Evolutionary conservation across 2,797 vertebrate genomes (phyloP).

Genomic region (Nyctibius grandis): DNA sequence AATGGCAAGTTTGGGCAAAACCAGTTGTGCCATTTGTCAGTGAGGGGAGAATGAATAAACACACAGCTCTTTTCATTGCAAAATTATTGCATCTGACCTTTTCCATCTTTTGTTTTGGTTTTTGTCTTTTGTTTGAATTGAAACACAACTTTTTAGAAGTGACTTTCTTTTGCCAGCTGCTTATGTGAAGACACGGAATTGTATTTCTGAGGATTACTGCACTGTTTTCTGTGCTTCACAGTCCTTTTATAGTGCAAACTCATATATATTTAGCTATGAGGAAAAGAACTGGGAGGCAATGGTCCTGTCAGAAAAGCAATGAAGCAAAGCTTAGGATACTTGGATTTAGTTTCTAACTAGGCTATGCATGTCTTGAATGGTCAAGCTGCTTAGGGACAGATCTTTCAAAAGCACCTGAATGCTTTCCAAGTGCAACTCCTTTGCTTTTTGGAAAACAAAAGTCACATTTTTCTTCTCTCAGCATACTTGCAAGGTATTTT

Average conservation of each 20-base stretch:
- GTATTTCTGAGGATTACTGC: background rate
- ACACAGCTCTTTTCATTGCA: background rate
- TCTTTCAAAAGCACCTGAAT: background rate
- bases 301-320: background rate
- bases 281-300: background rate
- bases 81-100: background rate
- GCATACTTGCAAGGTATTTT: background rate
- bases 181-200: background rate
- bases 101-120: background rate
- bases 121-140: background rate
- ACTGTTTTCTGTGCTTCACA: background rate
- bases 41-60: background rate
- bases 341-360: background rate
- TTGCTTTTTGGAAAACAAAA: background rate
- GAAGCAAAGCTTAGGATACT: background rate
- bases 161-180: background rate
- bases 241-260: background rate
- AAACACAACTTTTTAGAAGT: background rate
- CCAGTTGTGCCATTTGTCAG: background rate
- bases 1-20: background rate
- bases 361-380: background rate
- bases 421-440: background rate
- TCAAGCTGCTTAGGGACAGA: background rate
- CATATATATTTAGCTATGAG: background rate
- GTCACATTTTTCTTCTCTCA: background rate